Percentiles rank a stretch among this genome's conserved stretches.
Conservation (phyloP, 2,888 invertebrate species). For the Stegophylla sp. region DNA sequence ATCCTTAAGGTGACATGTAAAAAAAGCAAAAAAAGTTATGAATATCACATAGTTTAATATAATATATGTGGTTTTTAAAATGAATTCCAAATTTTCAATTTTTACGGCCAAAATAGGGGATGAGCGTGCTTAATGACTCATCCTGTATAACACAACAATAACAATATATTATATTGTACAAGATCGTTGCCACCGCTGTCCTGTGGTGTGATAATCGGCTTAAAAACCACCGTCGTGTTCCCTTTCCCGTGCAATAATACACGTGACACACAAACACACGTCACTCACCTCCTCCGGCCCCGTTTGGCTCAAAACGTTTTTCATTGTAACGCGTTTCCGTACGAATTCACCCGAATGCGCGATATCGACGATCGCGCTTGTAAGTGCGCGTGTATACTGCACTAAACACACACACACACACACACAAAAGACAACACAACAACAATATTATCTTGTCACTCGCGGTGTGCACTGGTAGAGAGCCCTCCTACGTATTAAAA, state of each 20-base stretch:
- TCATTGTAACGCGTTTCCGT: conserved; percentile 35
- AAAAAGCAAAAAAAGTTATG: too few species aligned
- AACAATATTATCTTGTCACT: conserved; percentile 54
- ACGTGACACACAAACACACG: background rate
- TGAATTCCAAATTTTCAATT: too few species aligned
- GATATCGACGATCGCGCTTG: conserved; percentile 24
- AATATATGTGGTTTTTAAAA: too few species aligned
- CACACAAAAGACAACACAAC: conserved; percentile 19
- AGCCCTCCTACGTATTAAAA: too few species aligned
- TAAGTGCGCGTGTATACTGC: too few species aligned
- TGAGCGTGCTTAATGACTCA: too few species aligned
- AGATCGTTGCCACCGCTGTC: background rate
- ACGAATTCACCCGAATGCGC: conserved; percentile 46
- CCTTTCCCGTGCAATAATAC: too few species aligned
- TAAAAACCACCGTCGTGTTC: background rate
- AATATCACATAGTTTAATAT: too few species aligned
- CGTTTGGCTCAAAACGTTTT: conserved; percentile 31
- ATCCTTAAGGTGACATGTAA: too few species aligned
- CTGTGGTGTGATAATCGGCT: conserved; percentile 3
- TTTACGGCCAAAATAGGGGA: too few species aligned
- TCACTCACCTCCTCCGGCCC: background rate
- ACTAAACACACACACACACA: background rate
- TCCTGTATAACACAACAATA: too few species aligned
- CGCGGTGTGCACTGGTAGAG: background rate
- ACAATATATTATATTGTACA: background rate